Evolutionary conservation across 2,888 invertebrate genomes (phyloP).

Genomic region (Drosophila seclusa): DNA sequence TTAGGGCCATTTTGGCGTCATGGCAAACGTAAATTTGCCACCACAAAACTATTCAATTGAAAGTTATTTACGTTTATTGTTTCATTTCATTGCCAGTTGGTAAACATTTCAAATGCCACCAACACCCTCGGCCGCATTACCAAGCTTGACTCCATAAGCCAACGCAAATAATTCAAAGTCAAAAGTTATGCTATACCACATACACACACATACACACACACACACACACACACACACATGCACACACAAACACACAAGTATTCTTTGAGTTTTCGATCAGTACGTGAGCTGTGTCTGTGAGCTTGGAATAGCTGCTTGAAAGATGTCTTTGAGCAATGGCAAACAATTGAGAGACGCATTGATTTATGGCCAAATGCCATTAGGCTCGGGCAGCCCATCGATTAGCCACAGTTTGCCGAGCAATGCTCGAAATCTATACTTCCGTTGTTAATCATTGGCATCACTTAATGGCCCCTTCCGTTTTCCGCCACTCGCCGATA

Average conservation of each 20-base stretch:
- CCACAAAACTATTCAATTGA: constrained; percentile 81
- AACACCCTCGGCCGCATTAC: background rate
- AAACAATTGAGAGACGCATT: constrained; percentile 56
- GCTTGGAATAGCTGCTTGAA: constrained; percentile 6
- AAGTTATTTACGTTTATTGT: constrained; percentile 81
- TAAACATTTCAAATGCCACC: constrained; percentile 49
- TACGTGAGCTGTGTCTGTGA: background rate
- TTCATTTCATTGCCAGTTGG: constrained; percentile 67
- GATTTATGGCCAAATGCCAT: constrained; percentile 78
- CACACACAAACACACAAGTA: background rate
- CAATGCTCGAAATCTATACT: constrained; percentile 82
- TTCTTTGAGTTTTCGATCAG: constrained; percentile 27
- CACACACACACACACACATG: background rate
- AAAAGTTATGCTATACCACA: constrained; percentile 25
- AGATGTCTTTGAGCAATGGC: constrained; percentile 12
- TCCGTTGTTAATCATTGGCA: constrained; percentile 84
- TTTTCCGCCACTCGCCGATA: constrained; percentile 51
- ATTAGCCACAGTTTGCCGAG: constrained; percentile 63
- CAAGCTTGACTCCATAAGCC: background rate
- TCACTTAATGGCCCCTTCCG: constrained; percentile 84
- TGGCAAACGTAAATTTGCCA: constrained; percentile 71
- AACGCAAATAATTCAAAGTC: constrained; percentile 38
- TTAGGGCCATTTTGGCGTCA: constrained; percentile 52
- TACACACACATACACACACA: background rate
- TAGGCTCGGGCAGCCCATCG: constrained; percentile 70